A percentile compares a stretch with the other conserved stretches of the same genome.
phyloP scores from a whole-genome alignment of 2,113 vertebrate species.

The Tenebrosternarchus preto region DNA sequence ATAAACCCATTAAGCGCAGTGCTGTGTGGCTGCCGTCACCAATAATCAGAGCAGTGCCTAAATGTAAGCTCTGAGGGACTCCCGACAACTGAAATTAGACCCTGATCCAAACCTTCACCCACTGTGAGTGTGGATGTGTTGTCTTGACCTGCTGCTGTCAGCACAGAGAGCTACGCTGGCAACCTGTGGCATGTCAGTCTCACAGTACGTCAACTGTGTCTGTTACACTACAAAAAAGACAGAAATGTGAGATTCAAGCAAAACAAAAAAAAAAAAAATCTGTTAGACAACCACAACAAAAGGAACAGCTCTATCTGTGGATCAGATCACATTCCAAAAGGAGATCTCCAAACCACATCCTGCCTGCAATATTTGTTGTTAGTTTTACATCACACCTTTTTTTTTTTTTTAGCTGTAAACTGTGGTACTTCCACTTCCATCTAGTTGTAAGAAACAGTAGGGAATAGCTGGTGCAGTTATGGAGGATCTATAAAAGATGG shows the following conservation, averaged over 20 bases:
- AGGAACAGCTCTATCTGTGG: not conserved
- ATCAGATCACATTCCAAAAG: not conserved
- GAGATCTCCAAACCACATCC: not conserved
- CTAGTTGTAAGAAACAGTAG: not conserved
- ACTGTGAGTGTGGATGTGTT: conserved; percentile 4
- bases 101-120: conserved; percentile 25
- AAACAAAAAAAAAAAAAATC: not conserved
- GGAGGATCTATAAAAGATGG: conserved; percentile 9
- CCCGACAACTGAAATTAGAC: conserved; percentile 25
- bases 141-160: conserved; percentile 44
- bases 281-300: not conserved
- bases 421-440: too few relatives aligned
- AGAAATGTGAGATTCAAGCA: conserved; percentile 20
- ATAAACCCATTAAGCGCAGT: conserved; percentile 57
- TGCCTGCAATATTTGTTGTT: not conserved
- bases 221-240: conserved; percentile 16
- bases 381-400: too few relatives aligned
- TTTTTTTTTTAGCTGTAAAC: too few relatives aligned
- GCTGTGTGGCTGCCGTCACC: conserved; percentile 42
- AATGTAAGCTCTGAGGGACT: conserved; percentile 24
- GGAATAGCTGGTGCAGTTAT: conserved; percentile 14
- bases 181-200: conserved; percentile 35
- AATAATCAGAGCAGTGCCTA: conserved; percentile 42
- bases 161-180: conserved; percentile 1
- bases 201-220: conserved; percentile 4